Conservation (phyloP, 2,888 invertebrate genomes). For the Drosophila prolongata region DNA sequence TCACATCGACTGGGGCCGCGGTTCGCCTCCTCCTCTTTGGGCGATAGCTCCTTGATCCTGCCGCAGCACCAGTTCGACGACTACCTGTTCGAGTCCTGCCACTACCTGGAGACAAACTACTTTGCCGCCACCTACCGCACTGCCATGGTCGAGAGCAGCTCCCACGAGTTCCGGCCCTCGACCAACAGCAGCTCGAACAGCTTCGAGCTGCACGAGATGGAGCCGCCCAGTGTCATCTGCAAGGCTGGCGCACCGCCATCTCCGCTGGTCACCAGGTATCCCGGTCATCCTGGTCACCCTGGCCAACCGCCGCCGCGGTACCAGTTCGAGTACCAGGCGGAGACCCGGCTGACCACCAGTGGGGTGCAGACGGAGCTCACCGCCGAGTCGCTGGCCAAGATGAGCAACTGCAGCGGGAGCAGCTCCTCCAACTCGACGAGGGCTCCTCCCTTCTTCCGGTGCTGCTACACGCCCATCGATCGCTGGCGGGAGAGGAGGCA, state of each 20-base stretch:
- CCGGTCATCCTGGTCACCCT: background rate
- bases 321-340: constrained; percentile 49
- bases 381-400: constrained; percentile 72
- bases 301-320: constrained; percentile 9
- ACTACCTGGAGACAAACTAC: constrained; percentile 84
- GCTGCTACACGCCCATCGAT: constrained; percentile 84
- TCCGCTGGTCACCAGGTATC: background rate
- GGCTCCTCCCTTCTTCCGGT: constrained; percentile 82
- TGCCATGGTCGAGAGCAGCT: constrained; percentile 84
- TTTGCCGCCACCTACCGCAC: constrained; percentile 84
- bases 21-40: constrained; percentile 12
- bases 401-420: constrained; percentile 65
- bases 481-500: constrained; percentile 79
- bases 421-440: constrained; percentile 59
- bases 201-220: constrained; percentile 79
- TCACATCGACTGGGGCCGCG: constrained; percentile 74
- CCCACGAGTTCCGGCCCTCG: constrained; percentile 83
- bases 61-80: constrained; percentile 79
- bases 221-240: constrained; percentile 80
- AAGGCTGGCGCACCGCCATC: constrained; percentile 71
- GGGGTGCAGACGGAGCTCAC: constrained; percentile 83
- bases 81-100: constrained; percentile 83
- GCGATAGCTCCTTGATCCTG: constrained; percentile 28
- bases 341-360: constrained; percentile 81
- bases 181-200: constrained; percentile 74